Percentiles rank a stretch among this genome's conserved stretches.
phyloP scores from a whole-genome alignment of 2,888 invertebrate species.

The Drosophila pseudotalamancana region DNA sequence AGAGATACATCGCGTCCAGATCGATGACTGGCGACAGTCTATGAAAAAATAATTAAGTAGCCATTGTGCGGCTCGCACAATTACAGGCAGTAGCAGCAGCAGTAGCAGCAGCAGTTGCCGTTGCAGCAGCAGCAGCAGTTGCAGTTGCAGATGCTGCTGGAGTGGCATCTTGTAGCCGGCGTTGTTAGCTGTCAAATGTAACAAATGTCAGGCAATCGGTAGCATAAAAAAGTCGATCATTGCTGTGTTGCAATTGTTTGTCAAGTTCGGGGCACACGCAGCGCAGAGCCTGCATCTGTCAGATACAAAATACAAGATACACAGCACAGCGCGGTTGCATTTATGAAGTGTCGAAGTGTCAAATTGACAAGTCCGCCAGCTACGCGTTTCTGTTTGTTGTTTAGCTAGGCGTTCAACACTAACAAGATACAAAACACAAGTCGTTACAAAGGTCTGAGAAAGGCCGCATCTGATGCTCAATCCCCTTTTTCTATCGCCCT shows the following conservation, averaged over 20 bases:
- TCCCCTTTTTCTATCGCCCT: conserved; percentile 12
- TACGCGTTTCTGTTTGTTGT: conserved; percentile 24
- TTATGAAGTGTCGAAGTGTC: conserved; percentile 80
- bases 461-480: conserved; percentile 16
- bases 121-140: conserved; percentile 9
- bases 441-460: conserved; percentile 29
- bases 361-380: conserved; percentile 72
- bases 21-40: conserved; percentile 41
- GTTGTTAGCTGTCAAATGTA: conserved; percentile 80
- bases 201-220: conserved; percentile 72
- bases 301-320: conserved; percentile 49
- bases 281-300: conserved; percentile 61
- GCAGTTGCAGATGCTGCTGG: conserved; percentile 21
- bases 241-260: conserved; percentile 72
- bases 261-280: conserved; percentile 66
- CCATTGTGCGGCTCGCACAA: conserved; percentile 66
- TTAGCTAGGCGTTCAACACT: conserved; percentile 48
- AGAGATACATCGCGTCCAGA: conserved; percentile 37
- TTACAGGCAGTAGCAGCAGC: conserved; percentile 49
- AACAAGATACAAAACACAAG: conserved; percentile 58
- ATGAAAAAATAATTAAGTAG: conserved; percentile 78
- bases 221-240: conserved; percentile 62
- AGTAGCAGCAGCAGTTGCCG: conserved; percentile 15
- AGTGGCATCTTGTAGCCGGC: conserved; percentile 69
- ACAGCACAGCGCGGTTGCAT: conserved; percentile 45